Conservation (phyloP, 2,888 invertebrate genomes). For the Phrixothrix hirtus region DNA sequence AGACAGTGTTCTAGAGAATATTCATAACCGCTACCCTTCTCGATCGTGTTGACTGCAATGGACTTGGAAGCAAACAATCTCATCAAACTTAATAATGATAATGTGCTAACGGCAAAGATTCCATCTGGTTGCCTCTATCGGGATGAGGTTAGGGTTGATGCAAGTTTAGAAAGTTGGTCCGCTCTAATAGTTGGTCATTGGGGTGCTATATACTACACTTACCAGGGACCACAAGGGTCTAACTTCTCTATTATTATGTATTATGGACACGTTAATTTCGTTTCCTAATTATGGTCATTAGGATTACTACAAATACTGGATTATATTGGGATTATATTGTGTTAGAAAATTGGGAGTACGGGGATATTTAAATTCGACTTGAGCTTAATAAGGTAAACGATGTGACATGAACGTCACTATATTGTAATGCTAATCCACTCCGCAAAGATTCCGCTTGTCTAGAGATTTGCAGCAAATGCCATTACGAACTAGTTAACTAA, state of each 20-base stretch:
- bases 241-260: constrained; percentile 30
- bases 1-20: too few relatives aligned
- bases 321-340: too few relatives aligned
- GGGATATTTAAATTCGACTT: neutral
- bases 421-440: constrained; percentile 29
- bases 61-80: constrained; percentile 23
- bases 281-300: constrained; percentile 18
- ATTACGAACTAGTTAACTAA: constrained; percentile 33
- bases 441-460: constrained; percentile 33
- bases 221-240: constrained; percentile 18
- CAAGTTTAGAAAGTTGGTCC: constrained; percentile 32
- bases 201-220: constrained; percentile 30
- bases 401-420: constrained; percentile 1
- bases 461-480: constrained; percentile 28
- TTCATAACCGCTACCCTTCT: constrained; percentile 12
- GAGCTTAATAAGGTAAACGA: constrained; percentile 9
- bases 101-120: constrained; percentile 32
- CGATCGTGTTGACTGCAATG: constrained; percentile 20
- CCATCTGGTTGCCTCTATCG: constrained; percentile 26
- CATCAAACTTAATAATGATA: constrained; percentile 34
- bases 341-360: too few relatives aligned
- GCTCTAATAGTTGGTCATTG: constrained; percentile 32
- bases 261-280: constrained; percentile 21
- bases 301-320: constrained; percentile 3
- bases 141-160: constrained; percentile 30